These are phyloP conservation scores for Heliangelus exortis DNA, from an alignment of 2,797 vertebrate species.

Conservation along the genomic window DNA sequence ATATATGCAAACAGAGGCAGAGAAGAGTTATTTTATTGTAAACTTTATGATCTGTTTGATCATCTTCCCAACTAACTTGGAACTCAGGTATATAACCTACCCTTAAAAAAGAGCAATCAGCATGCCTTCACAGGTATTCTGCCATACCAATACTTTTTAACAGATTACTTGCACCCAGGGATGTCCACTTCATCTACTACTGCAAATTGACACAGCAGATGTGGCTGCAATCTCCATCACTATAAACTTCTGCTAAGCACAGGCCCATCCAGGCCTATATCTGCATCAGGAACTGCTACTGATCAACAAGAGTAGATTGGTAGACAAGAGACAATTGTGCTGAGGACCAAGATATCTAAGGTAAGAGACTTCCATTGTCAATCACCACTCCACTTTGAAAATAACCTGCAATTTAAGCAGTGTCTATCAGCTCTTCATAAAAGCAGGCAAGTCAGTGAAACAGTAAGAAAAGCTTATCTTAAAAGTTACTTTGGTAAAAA, in stretches of 20 bases:
- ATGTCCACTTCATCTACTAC: background rate
- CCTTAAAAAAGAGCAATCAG: background rate
- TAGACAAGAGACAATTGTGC: background rate
- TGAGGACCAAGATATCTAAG: background rate
- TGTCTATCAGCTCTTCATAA: background rate
- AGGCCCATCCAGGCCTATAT: background rate
- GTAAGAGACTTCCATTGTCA: background rate
- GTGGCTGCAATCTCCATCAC: background rate
- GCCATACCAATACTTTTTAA: background rate
- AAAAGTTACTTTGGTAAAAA: background rate
- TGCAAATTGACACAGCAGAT: background rate
- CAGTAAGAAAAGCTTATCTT: background rate
- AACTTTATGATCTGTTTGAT: background rate
- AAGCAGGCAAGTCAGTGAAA: background rate
- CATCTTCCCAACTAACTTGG: background rate
- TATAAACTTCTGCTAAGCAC: background rate
- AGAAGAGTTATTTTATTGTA: background rate
- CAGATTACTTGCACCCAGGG: background rate
- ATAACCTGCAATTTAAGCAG: background rate
- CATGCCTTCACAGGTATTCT: rapidly evolving
- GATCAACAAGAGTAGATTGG: background rate
- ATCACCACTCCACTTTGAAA: background rate
- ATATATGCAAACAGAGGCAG: rapidly evolving
- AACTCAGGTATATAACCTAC: background rate
- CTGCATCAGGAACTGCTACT: background rate